Conservation (phyloP, 2,797 vertebrate genomes). For the Sebastes hubbsi region DNA sequence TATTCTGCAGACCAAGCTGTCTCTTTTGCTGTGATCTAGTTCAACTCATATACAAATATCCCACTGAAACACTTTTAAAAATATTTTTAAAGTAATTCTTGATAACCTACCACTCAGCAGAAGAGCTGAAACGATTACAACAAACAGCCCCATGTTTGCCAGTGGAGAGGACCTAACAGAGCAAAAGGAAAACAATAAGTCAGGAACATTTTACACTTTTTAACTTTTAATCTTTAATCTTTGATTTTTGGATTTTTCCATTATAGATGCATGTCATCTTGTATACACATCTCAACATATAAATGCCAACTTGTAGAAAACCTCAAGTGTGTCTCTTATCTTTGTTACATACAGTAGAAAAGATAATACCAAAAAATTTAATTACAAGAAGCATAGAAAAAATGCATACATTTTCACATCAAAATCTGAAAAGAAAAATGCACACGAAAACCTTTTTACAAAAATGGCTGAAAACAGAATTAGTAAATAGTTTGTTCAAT, state of each 20-base stretch:
- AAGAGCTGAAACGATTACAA: conserved; percentile 25
- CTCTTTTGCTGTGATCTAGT: background rate
- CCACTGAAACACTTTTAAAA: background rate
- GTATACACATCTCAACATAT: background rate
- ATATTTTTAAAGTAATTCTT: background rate
- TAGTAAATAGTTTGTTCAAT: background rate
- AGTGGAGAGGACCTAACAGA: conserved; percentile 9
- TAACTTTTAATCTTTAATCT: background rate
- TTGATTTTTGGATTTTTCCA: background rate
- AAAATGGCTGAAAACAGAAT: background rate
- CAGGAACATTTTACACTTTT: background rate
- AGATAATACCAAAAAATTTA: background rate
- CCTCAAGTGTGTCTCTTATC: background rate
- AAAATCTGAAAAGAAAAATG: background rate
- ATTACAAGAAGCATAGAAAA: background rate
- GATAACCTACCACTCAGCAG: conserved; percentile 48
- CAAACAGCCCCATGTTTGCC: conserved; percentile 34
- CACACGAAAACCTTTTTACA: background rate
- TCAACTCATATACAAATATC: background rate
- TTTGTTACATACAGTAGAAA: background rate
- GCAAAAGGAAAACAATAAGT: background rate
- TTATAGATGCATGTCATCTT: background rate
- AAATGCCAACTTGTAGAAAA: background rate
- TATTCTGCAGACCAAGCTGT: background rate
- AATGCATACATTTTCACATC: background rate